phyloP scores from a whole-genome alignment of 2,888 invertebrate genomes.

The Morinoia aosen region DNA sequence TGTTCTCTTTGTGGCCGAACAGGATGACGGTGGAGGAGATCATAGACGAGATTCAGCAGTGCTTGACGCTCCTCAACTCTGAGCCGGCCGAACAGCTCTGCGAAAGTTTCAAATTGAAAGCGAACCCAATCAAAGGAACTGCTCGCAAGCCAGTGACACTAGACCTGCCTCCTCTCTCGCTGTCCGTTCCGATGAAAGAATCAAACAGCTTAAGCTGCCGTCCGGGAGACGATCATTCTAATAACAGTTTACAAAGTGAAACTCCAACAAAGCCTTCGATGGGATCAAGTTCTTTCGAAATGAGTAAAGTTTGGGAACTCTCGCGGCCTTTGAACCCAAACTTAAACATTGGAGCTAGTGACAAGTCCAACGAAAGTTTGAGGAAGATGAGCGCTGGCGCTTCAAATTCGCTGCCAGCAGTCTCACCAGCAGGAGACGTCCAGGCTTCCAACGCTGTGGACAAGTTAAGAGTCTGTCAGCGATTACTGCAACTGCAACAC shows the following conservation, averaged over 20 bases:
- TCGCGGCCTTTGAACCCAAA: background rate
- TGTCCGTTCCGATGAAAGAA: background rate
- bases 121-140: background rate
- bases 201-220: background rate
- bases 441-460: background rate
- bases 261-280: background rate
- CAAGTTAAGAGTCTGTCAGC: background rate
- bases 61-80: background rate
- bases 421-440: background rate
- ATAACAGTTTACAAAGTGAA: background rate
- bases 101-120: background rate
- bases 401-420: background rate
- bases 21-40: constrained; percentile 23
- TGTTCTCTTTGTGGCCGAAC: background rate
- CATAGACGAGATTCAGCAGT: background rate
- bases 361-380: background rate
- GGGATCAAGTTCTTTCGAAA: background rate
- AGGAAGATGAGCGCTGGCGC: background rate
- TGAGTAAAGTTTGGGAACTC: background rate
- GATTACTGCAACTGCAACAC: constrained; percentile 14
- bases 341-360: background rate
- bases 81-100: background rate
- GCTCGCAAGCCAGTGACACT: background rate
- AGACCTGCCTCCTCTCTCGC: background rate
- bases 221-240: background rate